phyloP scores from a whole-genome alignment of 2,113 vertebrate genomes.

The Cephalopholis sonnerati region DNA sequence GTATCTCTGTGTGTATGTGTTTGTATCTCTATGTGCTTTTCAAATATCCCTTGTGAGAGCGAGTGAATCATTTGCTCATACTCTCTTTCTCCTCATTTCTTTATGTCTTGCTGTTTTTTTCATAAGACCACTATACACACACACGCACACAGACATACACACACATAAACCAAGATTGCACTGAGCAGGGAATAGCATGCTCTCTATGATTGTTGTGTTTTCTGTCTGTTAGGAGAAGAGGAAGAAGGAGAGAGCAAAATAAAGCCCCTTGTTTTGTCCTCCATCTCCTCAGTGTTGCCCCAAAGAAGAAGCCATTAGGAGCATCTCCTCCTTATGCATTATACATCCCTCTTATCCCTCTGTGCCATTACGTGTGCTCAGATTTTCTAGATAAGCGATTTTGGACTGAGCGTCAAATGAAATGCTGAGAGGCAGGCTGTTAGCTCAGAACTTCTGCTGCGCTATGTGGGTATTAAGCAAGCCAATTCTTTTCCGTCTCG shows the following conservation, averaged over 20 bases:
- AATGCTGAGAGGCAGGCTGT: constrained; percentile 75
- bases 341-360: constrained; percentile 77
- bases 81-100: constrained; percentile 66
- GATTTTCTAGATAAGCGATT: constrained; percentile 83
- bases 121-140: constrained; percentile 1
- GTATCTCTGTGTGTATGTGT: constrained; percentile 44
- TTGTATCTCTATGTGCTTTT: constrained; percentile 54
- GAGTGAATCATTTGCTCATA: constrained; percentile 71
- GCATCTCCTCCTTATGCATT: constrained; percentile 79
- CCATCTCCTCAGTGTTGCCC: constrained; percentile 64
- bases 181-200: constrained; percentile 59
- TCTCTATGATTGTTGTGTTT: constrained; percentile 60
- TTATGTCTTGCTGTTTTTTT: constrained; percentile 70
- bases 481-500: constrained; percentile 40
- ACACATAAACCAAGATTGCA: constrained; percentile 27
- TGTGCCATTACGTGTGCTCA: constrained; percentile 76
- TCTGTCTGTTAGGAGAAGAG: constrained; percentile 62
- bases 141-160: neutral
- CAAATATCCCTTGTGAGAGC: constrained; percentile 63
- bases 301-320: constrained; percentile 78
- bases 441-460: constrained; percentile 63
- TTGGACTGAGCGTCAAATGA: constrained; percentile 76
- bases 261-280: constrained; percentile 71
- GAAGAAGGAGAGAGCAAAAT: constrained; percentile 57
- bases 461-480: constrained; percentile 60